Percentiles rank a stretch among this genome's conserved stretches.
Evolutionary conservation across 1,140 invertebrate genomes (phyloP).

Genomic region (Aphelenchoides avenae): DNA sequence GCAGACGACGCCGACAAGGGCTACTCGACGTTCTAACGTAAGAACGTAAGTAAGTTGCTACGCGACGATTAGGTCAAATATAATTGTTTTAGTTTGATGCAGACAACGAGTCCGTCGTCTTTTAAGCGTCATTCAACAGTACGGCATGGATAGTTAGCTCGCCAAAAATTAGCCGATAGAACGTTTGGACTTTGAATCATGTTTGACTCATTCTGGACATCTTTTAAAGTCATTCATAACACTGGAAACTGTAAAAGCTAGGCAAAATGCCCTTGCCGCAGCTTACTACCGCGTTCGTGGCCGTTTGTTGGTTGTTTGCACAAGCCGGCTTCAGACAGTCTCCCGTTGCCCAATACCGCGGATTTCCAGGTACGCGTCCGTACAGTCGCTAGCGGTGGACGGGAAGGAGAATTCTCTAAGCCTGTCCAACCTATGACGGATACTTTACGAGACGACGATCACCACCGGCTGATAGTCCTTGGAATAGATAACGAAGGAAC

Average conservation of each 20-base stretch:
- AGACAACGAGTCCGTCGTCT: too few species aligned
- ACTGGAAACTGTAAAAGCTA: slow-evolving; percentile 16
- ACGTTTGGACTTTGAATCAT: slow-evolving; percentile 35
- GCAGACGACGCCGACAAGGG: too few species aligned
- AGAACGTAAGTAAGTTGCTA: too few species aligned
- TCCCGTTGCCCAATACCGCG: slow-evolving; percentile 44
- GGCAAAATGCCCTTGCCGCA: slow-evolving; percentile 34
- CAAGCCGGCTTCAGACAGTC: slow-evolving; percentile 55
- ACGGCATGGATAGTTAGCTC: slow-evolving; percentile 30
- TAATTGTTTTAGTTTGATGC: too few species aligned
- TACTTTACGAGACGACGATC: slow-evolving; percentile 33
- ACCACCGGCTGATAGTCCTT: slow-evolving; percentile 36
- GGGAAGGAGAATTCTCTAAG: slow-evolving; percentile 48
- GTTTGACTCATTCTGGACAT: slow-evolving; percentile 36
- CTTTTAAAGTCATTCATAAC: not conserved
- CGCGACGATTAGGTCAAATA: too few species aligned
- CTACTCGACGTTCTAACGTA: too few species aligned
- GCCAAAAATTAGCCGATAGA: slow-evolving; percentile 23
- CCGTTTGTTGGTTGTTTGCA: slow-evolving; percentile 23
- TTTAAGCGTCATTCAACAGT: too few species aligned
- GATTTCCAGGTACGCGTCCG: slow-evolving; percentile 51
- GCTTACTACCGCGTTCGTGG: slow-evolving; percentile 12
- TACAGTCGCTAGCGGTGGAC: slow-evolving; percentile 38
- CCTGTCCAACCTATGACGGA: not conserved
- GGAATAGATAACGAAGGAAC: slow-evolving; percentile 39